These are phyloP conservation scores for Pachymerium ferrugineum DNA, from an alignment of 2,888 invertebrate species.

Conservation along the genomic window DNA sequence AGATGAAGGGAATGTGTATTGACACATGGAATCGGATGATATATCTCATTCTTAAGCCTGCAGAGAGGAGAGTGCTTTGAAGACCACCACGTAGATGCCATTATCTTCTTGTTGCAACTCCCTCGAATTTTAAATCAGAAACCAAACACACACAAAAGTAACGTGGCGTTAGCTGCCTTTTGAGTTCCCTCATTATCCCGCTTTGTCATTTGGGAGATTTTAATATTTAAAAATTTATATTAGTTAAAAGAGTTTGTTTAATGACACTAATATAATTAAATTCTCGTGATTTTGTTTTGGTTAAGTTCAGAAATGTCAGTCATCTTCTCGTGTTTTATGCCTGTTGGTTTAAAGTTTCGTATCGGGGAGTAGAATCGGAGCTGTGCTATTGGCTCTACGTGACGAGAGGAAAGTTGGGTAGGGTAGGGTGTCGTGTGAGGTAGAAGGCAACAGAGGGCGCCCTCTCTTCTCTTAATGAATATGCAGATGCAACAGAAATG, in stretches of 20 bases:
- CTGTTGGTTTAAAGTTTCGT: slow-evolving; percentile 1
- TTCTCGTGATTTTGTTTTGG: neutral
- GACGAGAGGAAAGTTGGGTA: neutral
- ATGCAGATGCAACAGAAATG: slow-evolving; percentile 32
- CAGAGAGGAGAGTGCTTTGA: slow-evolving; percentile 24
- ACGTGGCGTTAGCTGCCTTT: neutral
- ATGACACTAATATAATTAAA: too few species aligned
- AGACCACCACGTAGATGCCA: slow-evolving; percentile 18
- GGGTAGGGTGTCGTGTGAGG: neutral
- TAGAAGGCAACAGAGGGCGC: slow-evolving; percentile 18
- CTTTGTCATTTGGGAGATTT: too few species aligned
- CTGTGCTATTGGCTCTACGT: neutral
- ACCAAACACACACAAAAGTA: neutral
- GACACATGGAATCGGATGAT: slow-evolving; percentile 28
- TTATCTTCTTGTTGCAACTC: slow-evolving; percentile 11
- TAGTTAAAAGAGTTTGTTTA: too few species aligned
- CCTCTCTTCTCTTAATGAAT: slow-evolving; percentile 31
- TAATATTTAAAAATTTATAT: too few species aligned
- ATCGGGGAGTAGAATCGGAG: neutral
- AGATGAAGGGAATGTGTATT: slow-evolving; percentile 17
- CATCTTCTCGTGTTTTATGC: neutral
- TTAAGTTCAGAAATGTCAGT: neutral
- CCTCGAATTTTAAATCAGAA: slow-evolving; percentile 18
- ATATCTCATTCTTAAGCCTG: slow-evolving; percentile 22
- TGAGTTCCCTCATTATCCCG: neutral